Percentiles rank a stretch among this genome's conserved stretches.
Conservation (phyloP, 2,797 vertebrate genomes). For the Danio kyathit region DNA sequence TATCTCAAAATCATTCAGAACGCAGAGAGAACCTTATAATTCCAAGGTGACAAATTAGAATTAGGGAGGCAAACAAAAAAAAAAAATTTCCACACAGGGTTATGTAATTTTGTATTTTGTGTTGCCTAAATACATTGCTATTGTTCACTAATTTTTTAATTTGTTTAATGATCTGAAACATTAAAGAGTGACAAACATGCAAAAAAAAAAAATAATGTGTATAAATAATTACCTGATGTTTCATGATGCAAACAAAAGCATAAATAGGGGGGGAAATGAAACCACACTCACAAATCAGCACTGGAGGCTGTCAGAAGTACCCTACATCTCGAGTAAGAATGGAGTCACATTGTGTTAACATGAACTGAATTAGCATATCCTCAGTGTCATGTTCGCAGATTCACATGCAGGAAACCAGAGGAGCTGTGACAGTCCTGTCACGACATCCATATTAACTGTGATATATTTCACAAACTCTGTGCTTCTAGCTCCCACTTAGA, state of each 20-base stretch:
- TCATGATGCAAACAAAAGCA: slow-evolving; percentile 4
- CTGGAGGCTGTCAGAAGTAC: slow-evolving; percentile 39
- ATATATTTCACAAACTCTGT: slow-evolving; percentile 13
- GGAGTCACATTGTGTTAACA: slow-evolving; percentile 45
- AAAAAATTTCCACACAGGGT: too few species aligned
- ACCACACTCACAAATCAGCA: neutral
- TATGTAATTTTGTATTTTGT: too few species aligned
- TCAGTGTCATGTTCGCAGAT: slow-evolving; percentile 30
- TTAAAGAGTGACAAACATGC: too few species aligned
- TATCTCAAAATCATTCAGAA: too few species aligned
- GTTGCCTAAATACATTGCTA: too few species aligned
- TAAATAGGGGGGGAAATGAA: slow-evolving; percentile 12
- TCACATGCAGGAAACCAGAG: slow-evolving; percentile 42
- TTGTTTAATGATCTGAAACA: too few species aligned
- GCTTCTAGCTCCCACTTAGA: neutral
- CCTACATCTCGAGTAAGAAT: slow-evolving; percentile 29
- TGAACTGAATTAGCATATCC: slow-evolving; percentile 55
- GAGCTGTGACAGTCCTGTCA: slow-evolving; percentile 27
- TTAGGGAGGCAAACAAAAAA: too few species aligned
- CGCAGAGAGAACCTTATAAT: too few species aligned
- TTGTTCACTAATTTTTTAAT: too few species aligned
- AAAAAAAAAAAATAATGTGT: too few species aligned
- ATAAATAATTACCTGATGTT: neutral
- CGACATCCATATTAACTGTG: slow-evolving; percentile 45
- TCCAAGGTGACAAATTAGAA: too few species aligned